Base-by-base conservation (phyloP, 2,113 vertebrate genomes). In the Eudyptes chrysolophus region DNA sequence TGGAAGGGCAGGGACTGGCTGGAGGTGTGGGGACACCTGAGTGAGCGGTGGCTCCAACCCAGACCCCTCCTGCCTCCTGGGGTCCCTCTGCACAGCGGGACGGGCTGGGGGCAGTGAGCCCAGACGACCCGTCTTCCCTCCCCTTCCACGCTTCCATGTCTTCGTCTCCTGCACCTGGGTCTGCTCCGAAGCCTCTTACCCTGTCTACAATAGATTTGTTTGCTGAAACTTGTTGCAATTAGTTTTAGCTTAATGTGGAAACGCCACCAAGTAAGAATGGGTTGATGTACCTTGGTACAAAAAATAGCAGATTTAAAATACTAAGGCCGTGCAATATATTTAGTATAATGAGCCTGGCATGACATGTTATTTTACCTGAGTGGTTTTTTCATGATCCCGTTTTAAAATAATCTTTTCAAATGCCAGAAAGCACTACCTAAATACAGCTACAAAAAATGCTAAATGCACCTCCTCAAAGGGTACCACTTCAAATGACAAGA, bases 181-280 rank as follows among this genome's bases (percentile, higher is more conserved):
- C 44, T 14, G 49, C 60, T 58, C 54, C 1, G 0, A 54, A 30
- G 19, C 40, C 1, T 0, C 36, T 69, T 9, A 29, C 27, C 40
- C 55, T 25, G 2, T 21, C 16, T 32, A 2, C 34, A n/a, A 2
- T 0, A 7, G 26, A 8, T 68, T 96, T 90, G 49, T 62, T 89
- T 95, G 92, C 80, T 66, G 95, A 92, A 96, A 46, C 84, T 86
- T 77, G 81, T 74, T 75, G 49, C 78, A 36, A n/a, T 97, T 71
- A 72, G 19, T 77, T 70, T 36, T 14, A 61, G n/a, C 49, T 64
- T n/a, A 62, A 42, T 1, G 1, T 76, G 77, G 82, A 52, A 79
- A 30, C 0, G 3, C 36, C 52, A 8, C 24, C 4, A 11, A 27
- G 57, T 24, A 11, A 21, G 76, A n/a, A 36, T 0, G 58, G 79